Base-by-base conservation (phyloP, 2,113 vertebrate genomes). In the Callaeas wilsoni region DNA sequence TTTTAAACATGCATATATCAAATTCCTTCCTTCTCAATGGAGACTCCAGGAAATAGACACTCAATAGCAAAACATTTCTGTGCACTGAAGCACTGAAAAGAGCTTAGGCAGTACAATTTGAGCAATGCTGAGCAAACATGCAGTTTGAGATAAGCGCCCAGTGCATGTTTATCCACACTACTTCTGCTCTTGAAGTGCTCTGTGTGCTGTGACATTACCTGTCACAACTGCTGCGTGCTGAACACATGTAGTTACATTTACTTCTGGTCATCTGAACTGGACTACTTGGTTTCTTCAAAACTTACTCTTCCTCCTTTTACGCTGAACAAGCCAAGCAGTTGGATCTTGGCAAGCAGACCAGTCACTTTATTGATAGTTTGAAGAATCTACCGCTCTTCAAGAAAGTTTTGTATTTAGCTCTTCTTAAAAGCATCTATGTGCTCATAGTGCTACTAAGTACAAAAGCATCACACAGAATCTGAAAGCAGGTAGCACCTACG, bases 1-100 rank as follows among this genome's bases (percentile, higher is more conserved):
- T 91, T 91, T 73, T 12, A 87, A 59, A 74, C 37, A 76, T 12
- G 17, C 37, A 44, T 22, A 5, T 76, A 50, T 76, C 47, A 70
- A 83, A 86, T 90, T 95, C 82, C 49, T 94, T 91, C 75, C 75
- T 93, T 95, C 86, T 74, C 71, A 88, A 18, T 86, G 63, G 75
- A 91, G 67, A 47, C 13, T 85, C n/a, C 27, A 44, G 71, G 42
- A 85, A 79, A 64, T 0, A 82, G 65, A 65, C 44, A 84, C 53
- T 94, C 27, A 69, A n/a, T 7, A 70, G 39, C 78, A 86, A 20
- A 79, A 83, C 76, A 92, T 32, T 71, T 91, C 41, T 62, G 26
- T 39, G 81, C 42, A 73, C 71, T 23, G 18, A 22, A 73, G 30
- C 42, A 50, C 81, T 50, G 59, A 47, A 26, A 32, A 89, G 37